Base-by-base conservation (phyloP, 2,888 invertebrate species). In the Polylopha cassiicola region DNA sequence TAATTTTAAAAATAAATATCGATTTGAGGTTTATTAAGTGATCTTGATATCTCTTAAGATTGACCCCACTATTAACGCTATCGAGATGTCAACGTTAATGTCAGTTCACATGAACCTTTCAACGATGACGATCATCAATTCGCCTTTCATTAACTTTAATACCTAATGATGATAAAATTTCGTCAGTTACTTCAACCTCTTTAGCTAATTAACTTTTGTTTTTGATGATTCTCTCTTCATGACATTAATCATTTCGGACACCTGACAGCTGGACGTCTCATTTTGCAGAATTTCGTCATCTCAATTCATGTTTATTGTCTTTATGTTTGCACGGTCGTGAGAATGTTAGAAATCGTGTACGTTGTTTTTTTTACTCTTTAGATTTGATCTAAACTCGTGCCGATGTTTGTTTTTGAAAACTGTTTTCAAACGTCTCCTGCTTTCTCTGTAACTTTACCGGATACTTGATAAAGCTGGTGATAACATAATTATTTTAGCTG, bases 151-250 rank as follows among this genome's bases (percentile, higher is more conserved):
- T 20, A 18, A 15, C 34, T 34, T 20, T 41, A 41, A 39, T 39
- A n/a, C n/a, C n/a, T n/a, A 24, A 41, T 36, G 30, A 22, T 15
- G 13, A 21, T 20, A 36, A 36, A 41, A 26, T 30, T 41, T 41
- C 41, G 29, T 36, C 30, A 34, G 36, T 15, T 20, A 15, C 39
- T 31, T 39, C 24, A 36, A 23, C 24, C 21, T 34, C 24, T 31
- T 13, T 15, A 30, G 11, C 24, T 44, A 34, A 44, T 44, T 27
- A 38, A 60, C 48, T 61, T 62, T 59, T 69, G 59, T 51, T 59
- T 61, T 51, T 51, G 43, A 53, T 54, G 34, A 45, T 48, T 48
- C 44, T 52, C 38, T 46, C 37, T 24, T 27, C 34, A 39, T 34
- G 31, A 43, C 49, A 58, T 64, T 44, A 39, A 57, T 61, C 51